Base-by-base conservation (phyloP, 2,888 invertebrate species). In the Andricus quercusramuli region DNA sequence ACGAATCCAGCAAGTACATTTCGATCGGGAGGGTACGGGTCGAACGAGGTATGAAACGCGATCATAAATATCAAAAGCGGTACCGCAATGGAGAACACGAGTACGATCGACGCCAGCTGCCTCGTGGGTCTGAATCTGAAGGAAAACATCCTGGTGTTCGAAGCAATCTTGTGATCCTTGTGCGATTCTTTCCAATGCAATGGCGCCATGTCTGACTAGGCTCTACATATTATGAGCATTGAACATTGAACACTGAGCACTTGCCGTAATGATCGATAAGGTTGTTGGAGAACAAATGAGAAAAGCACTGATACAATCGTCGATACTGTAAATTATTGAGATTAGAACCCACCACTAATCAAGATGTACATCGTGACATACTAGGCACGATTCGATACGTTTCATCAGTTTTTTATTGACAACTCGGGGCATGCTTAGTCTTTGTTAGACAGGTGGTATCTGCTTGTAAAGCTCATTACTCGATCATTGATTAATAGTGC, bases 161-260 rank as follows among this genome's bases (percentile, higher is more conserved):
- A 67, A 67, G 11, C 37, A 67, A 77, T 82, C 80, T 81, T 78
- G 51, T 65, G 82, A 80, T 78, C 74, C 20, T 66, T 77, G 78
- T 77, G 66, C 37, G 13, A 78, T 81, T 85, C 83, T 81, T 81
- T 81, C 76, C 80, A 67, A 81, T 77, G 82, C 83, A 81, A 83
- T 79, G 80, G 80, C 78, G 80, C 68, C 80, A 79, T 78, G 79
- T 66, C 80, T 41, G 59, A 67, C 67, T 67, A 59, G 37, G n/a
- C 41, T 22, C 44, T 62, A 59, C 44, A 51, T 44, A 17, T 44
- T 44, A 47, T 64, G 68, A 67, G 78, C 62, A 76, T 22, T 65
- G 41, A 41, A 37, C 62, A 76, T 29, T 65, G 41, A 41, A 37
- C 32, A 37, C 66, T 66, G 66, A 37, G n/a, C 37, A 66, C 32